A percentile compares a stretch with the other conserved stretches of the same genome.
Evolutionary conservation across 2,797 vertebrate species (phyloP).

Genomic region (Acrossocheilus wenchowensis): DNA sequence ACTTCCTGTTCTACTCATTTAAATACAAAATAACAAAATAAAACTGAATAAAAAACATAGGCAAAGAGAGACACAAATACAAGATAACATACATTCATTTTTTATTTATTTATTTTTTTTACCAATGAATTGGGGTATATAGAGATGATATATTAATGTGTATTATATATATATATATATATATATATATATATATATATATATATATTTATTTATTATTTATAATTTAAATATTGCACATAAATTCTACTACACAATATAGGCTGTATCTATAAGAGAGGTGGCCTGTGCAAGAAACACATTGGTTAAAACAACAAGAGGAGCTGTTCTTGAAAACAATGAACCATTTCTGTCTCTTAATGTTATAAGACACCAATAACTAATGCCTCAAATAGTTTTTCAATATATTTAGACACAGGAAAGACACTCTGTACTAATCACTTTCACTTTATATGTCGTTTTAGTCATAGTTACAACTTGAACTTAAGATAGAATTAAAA

Average conservation of each 20-base stretch:
- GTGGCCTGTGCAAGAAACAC: not conserved
- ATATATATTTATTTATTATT: not conserved
- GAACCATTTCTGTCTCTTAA: not conserved
- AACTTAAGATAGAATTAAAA: not conserved
- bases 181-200: not conserved
- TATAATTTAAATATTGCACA: not conserved
- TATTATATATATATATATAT: not conserved
- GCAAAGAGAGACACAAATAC: not conserved
- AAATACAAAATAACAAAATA: not conserved
- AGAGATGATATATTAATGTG: not conserved
- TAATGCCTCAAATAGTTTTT: conserved; percentile 6
- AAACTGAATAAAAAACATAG: not conserved
- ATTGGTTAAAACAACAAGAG: not conserved
- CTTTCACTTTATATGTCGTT: not conserved
- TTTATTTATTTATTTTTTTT: not conserved
- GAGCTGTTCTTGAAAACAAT: conserved; percentile 1
- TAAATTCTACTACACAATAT: not conserved
- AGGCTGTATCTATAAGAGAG: not conserved
- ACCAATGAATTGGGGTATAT: not conserved
- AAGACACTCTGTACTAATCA: not conserved
- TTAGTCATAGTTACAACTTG: not conserved
- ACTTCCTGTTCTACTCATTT: not conserved
- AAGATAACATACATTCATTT: not conserved
- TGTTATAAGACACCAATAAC: conserved; percentile 22
- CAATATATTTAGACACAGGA: conserved; percentile 27